Conservation (phyloP, 1,140 invertebrate genomes). For the Hycleus cichorii region DNA sequence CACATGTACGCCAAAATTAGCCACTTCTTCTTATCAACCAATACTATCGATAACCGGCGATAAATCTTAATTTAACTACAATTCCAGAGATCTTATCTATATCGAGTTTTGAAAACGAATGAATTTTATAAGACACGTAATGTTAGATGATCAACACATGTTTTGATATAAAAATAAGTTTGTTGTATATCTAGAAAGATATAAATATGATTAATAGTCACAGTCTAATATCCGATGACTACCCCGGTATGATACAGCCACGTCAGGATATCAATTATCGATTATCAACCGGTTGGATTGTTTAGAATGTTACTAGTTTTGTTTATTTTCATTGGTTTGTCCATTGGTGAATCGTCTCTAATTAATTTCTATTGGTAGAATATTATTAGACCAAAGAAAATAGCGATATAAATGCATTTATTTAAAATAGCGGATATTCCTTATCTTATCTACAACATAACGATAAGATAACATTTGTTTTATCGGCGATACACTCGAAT, state of each 20-base stretch:
- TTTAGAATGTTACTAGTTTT: background rate
- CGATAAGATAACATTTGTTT: background rate
- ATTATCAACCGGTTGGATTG: background rate
- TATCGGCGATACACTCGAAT: background rate
- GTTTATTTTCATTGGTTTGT: background rate
- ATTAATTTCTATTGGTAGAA: too few species aligned
- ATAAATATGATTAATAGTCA: conserved; percentile 12
- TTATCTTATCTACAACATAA: background rate
- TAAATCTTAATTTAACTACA: too few species aligned
- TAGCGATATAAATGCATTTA: background rate
- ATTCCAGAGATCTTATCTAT: too few species aligned
- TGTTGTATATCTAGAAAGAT: background rate
- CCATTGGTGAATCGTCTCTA: too few species aligned
- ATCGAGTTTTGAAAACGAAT: background rate
- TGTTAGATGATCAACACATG: background rate
- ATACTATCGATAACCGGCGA: too few species aligned
- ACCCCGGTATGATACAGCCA: conserved; percentile 5
- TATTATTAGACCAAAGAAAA: too few species aligned
- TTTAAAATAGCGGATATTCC: background rate
- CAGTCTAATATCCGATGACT: conserved; percentile 4
- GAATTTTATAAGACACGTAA: conserved; percentile 1
- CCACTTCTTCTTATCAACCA: too few species aligned
- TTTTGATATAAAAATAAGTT: background rate
- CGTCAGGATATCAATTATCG: conserved; percentile 13
- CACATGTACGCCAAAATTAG: too few species aligned